Percentiles rank a stretch among this genome's conserved stretches.
Conservation (phyloP, 2,888 invertebrate genomes). For the Meteorus cinctellus region DNA sequence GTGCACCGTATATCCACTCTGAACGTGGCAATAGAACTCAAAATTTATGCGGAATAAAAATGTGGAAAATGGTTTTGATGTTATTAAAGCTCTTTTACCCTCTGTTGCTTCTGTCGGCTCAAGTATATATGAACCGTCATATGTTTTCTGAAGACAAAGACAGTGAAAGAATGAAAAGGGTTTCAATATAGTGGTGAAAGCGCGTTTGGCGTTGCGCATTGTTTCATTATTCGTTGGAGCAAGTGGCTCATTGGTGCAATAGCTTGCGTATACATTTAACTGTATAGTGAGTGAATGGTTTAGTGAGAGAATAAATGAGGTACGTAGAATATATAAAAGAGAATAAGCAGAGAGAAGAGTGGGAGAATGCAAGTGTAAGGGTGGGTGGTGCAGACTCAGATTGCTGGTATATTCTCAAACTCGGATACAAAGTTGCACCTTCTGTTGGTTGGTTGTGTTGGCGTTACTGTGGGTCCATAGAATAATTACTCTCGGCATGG, state of each 20-base stretch:
- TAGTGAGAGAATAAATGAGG: slow-evolving; percentile 2
- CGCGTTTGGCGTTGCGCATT: not conserved
- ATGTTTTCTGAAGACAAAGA: not conserved
- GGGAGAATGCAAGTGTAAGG: slow-evolving; percentile 7
- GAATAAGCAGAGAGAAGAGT: not conserved
- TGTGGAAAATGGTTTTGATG: not conserved
- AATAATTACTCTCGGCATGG: slow-evolving; percentile 44
- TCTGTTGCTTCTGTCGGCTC: not conserved
- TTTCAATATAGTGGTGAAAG: not conserved
- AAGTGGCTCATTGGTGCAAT: slow-evolving; percentile 33
- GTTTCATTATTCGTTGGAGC: slow-evolving; percentile 15
- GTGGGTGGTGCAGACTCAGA: slow-evolving; percentile 6
- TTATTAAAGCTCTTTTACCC: not conserved
- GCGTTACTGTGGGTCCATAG: slow-evolving; percentile 18
- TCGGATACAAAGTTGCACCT: slow-evolving; percentile 35
- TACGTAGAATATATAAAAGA: not conserved
- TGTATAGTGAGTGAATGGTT: slow-evolving; percentile 3
- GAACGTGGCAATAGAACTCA: not conserved
- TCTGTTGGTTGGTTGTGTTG: slow-evolving; percentile 8
- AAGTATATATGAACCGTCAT: not conserved
- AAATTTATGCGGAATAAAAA: slow-evolving; percentile 10
- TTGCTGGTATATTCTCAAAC: slow-evolving; percentile 19
- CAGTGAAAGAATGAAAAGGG: not conserved
- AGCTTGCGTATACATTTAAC: slow-evolving; percentile 7
- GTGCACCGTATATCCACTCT: not conserved